These are phyloP conservation scores for Nannospalax galili DNA, from an alignment of 2,113 vertebrate genomes.

Conservation along the genomic window DNA sequence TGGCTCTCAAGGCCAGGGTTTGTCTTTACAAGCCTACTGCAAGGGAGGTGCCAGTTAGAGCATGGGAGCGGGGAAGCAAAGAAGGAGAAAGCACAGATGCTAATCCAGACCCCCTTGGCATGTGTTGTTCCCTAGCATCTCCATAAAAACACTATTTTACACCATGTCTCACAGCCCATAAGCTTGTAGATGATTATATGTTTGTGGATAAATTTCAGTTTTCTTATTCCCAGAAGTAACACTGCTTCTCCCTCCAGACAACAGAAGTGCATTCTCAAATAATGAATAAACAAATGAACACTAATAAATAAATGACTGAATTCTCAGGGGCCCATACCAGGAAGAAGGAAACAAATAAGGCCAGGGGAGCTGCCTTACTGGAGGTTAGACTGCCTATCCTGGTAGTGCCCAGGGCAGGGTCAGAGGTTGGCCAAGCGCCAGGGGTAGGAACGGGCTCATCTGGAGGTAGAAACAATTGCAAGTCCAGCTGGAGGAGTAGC, in stretches of 20 bases:
- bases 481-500: background rate
- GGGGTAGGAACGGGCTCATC: accelerated
- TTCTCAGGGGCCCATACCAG: background rate
- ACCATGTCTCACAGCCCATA: background rate
- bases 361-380: background rate
- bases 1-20: background rate
- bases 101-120: background rate
- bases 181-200: background rate
- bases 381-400: too few species aligned
- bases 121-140: background rate
- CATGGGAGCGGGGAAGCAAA: background rate
- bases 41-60: background rate
- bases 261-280: background rate
- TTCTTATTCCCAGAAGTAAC: background rate
- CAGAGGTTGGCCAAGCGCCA: background rate
- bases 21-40: background rate
- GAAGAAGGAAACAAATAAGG: slow-evolving; percentile 61
- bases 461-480: background rate
- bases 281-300: slow-evolving; percentile 13
- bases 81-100: background rate
- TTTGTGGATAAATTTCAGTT: background rate
- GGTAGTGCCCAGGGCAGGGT: background rate
- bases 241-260: background rate
- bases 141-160: background rate
- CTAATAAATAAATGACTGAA: background rate